phyloP scores from a whole-genome alignment of 1,140 invertebrate species.

The Polypedilum pembai region DNA sequence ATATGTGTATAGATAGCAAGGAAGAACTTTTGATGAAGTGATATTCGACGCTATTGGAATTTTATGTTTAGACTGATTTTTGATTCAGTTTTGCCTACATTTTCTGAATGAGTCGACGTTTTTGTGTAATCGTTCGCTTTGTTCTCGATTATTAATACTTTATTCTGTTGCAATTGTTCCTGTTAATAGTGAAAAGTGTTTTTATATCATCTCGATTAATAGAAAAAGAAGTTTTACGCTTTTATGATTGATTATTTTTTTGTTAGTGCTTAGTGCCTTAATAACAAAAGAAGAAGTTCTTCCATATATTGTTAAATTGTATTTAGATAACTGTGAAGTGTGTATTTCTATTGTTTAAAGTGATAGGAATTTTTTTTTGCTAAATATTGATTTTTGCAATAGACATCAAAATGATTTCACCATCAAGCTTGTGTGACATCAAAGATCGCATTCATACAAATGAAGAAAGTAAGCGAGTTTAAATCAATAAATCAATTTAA shows the following conservation, averaged over 20 bases:
- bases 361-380: background rate
- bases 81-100: background rate
- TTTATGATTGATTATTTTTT: background rate
- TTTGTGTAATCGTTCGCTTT: background rate
- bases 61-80: conserved; percentile 5
- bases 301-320: background rate
- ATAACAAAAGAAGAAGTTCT: background rate
- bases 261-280: background rate
- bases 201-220: no score
- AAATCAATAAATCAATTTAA: background rate
- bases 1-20: background rate
- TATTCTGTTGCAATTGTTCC: background rate
- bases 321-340: conserved; percentile 5
- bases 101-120: background rate
- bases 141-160: background rate
- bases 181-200: background rate
- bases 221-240: no score
- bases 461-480: background rate
- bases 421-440: conserved; percentile 4
- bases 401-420: conserved; percentile 23
- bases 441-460: conserved; percentile 25
- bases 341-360: background rate
- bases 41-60: conserved; percentile 4
- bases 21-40: background rate
- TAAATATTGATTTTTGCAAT: background rate